Evolutionary conservation across 2,888 invertebrate species (phyloP).

Genomic region (Gortyna flavago): DNA sequence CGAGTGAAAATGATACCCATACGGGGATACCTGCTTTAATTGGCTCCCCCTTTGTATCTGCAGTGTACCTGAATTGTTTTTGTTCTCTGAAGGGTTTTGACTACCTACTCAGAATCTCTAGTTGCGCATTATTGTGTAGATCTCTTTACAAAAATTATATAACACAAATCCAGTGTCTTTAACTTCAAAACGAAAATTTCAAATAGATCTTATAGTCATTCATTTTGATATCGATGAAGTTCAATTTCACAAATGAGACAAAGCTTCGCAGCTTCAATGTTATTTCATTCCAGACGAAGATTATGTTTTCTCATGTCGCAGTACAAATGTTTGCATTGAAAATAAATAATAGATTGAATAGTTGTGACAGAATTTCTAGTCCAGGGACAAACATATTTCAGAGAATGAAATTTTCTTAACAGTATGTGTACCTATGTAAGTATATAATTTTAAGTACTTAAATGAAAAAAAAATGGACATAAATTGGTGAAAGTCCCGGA

Average conservation of each 20-base stretch:
- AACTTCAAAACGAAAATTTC: not conserved
- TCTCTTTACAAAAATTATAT: not conserved
- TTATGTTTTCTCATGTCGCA: not conserved
- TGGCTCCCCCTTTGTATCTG: not conserved
- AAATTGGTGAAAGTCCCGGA: too few species aligned
- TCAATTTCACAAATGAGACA: not conserved
- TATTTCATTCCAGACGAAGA: slow-evolving; percentile 15
- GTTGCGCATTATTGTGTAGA: not conserved
- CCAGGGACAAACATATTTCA: not conserved
- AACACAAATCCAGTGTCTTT: not conserved
- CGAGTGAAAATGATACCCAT: not conserved
- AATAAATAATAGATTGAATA: slow-evolving; percentile 12
- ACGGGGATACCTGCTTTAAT: slow-evolving; percentile 1
- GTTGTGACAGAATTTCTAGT: not conserved
- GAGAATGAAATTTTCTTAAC: not conserved
- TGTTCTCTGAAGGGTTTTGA: too few species aligned
- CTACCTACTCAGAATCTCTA: not conserved
- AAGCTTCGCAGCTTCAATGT: not conserved
- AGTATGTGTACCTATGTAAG: not conserved
- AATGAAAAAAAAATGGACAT: not conserved
- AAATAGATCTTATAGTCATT: not conserved
- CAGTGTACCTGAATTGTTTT: slow-evolving; percentile 1
- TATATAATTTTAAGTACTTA: not conserved
- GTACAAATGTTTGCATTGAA: not conserved
- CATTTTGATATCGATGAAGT: not conserved